Percentiles rank a stretch among this genome's conserved stretches.
These are phyloP conservation scores for Hemibagrus guttatus DNA, from an alignment of 2,797 vertebrate species.

Conservation along the genomic window DNA sequence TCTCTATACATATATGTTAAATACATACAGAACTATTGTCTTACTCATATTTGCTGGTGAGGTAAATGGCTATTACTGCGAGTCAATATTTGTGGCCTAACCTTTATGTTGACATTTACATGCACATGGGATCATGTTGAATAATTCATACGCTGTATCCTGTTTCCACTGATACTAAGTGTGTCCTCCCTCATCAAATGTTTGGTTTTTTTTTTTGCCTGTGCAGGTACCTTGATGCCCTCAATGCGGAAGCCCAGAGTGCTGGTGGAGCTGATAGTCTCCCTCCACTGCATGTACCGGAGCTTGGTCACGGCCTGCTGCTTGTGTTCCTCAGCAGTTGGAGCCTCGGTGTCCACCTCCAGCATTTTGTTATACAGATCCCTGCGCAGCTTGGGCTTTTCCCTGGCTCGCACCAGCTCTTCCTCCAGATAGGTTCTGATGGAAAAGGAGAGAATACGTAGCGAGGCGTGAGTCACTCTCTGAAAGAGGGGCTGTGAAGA, in stretches of 20 bases:
- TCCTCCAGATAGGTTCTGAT: constrained; percentile 95
- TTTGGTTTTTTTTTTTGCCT: constrained; percentile 13
- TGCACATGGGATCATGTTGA: constrained; percentile 6
- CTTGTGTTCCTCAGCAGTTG: constrained; percentile 85
- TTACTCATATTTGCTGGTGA: neutral
- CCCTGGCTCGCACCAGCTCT: constrained; percentile 90
- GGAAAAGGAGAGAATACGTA: constrained; percentile 29
- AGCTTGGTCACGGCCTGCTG: constrained; percentile 91
- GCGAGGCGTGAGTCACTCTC: constrained; percentile 10
- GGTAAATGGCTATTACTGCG: neutral
- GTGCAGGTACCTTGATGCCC: constrained; percentile 87
- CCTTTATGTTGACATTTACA: constrained; percentile 45
- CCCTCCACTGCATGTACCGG: constrained; percentile 99
- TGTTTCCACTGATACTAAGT: constrained; percentile 16
- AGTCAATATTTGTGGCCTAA: constrained; percentile 37
- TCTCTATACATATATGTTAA: neutral
- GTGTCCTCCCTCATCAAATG: constrained; percentile 14
- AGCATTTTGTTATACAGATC: constrained; percentile 98
- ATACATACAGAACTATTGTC: neutral
- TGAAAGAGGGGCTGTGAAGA: neutral
- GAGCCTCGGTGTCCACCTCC: constrained; percentile 88
- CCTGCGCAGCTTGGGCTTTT: constrained; percentile 89
- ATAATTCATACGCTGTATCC: constrained; percentile 35
- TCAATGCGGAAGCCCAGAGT: constrained; percentile 97
- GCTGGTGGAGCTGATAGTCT: constrained; percentile 93